Evolutionary conservation across 2,113 vertebrate species (phyloP).

Genomic region (Rissa tridactyla): DNA sequence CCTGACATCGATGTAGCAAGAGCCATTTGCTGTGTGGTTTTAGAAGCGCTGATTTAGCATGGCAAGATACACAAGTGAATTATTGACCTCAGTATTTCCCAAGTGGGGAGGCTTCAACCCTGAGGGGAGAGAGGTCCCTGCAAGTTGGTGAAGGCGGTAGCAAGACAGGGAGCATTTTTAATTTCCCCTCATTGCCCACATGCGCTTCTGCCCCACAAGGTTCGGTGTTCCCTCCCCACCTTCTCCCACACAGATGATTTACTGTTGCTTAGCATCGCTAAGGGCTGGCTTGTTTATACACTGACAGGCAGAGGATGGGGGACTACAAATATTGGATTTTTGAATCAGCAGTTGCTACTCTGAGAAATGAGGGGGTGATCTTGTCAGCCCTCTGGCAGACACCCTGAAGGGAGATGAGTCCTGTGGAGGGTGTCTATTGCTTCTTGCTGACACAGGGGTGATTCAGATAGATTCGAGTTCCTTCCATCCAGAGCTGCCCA

Average conservation of each 20-base stretch:
- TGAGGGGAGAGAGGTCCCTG: not conserved
- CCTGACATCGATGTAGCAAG: not conserved
- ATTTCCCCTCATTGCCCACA: not conserved
- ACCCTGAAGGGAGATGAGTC: not conserved
- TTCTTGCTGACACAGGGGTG: not conserved
- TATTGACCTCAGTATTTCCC: not conserved
- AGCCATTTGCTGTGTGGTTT: not conserved
- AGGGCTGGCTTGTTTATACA: not conserved
- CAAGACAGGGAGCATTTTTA: not conserved
- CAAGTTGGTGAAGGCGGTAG: not conserved
- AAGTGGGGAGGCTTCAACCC: not conserved
- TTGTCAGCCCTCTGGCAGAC: not conserved
- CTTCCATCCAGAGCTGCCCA: not conserved
- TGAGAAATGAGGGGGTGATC: slow-evolving; percentile 22
- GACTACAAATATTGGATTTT: not conserved
- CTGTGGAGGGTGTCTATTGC: not conserved
- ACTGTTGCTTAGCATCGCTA: not conserved
- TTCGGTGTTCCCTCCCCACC: not conserved
- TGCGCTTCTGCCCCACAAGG: not conserved
- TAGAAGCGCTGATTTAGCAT: not conserved
- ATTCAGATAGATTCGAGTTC: not conserved
- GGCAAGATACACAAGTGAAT: not conserved
- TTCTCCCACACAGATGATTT: slow-evolving; percentile 16
- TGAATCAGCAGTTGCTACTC: slow-evolving; percentile 22
- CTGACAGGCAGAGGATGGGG: slow-evolving; percentile 3